Base-by-base conservation (phyloP, 1,140 invertebrate genomes). In the Zaprionus tsacasi region DNA sequence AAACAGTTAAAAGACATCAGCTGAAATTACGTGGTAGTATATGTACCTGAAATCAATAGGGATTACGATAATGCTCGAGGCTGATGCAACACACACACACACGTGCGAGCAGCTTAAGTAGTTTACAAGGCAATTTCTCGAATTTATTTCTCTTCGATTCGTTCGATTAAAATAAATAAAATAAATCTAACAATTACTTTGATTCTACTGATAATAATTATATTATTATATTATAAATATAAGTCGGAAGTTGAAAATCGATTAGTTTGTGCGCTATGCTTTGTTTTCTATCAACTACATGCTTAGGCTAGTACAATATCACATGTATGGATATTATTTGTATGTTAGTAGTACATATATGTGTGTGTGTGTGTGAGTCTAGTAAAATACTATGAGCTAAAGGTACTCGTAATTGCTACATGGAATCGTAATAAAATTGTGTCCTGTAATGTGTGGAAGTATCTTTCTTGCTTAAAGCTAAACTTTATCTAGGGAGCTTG, bases 321-420 rank as follows among this genome's bases (percentile, higher is more conserved):
- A 89, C 83, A 88, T 54, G 88, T 81, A 52, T 57, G 83, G 83
- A 88, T 88, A 88, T 88, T 76, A 83, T 77, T 55, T 79, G 71
- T 66, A 56, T 70, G 12, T 59, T 78, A 88, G 74, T 82, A 70
- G 80, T 74, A 66, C 66, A 21, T 21, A 21, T 21, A 2, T 21
- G 21, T 21, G 21, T 21, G 21, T 21, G 21, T 21, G 21, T 30
- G 11, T 63, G 58, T 63, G 54, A 45, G 21, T 68, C 80, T 78
- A 88, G 74, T 82, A 72, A 77, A 87, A 83, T 75, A 66, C 66
- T 86, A 83, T 69, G 30, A 55, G 50, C 75, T 73, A 69, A 70
- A 78, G 66, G 65, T 81, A 85, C 63, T 75, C 56, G 27, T 66
- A 56, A 5, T 59, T 35, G 15, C 48, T 27, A 60, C 38, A 64